Conservation (phyloP, 2,797 vertebrate species). For the Orestias chungarensis region DNA sequence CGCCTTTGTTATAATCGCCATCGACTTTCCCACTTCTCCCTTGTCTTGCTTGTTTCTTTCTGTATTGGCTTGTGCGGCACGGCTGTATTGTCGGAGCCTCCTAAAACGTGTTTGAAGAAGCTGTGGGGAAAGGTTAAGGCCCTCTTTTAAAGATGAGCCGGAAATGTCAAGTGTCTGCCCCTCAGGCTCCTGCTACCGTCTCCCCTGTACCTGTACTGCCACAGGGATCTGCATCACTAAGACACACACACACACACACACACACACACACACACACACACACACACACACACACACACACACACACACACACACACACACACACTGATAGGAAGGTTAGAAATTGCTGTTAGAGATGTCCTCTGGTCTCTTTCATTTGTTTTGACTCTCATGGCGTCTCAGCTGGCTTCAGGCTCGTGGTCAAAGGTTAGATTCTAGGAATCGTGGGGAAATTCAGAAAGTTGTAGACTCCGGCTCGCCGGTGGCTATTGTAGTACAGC, state of each 20-base stretch:
- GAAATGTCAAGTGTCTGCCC: conserved; percentile 81
- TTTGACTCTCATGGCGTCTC: conserved; percentile 51
- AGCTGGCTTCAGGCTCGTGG: conserved; percentile 38
- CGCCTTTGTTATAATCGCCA: conserved; percentile 12
- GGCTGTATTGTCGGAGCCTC: conserved; percentile 50
- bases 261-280: conserved; percentile 26
- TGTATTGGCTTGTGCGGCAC: conserved; percentile 47
- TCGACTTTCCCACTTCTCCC: conserved; percentile 43
- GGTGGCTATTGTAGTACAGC: neutral
- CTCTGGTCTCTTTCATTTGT: conserved; percentile 63
- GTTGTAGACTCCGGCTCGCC: conserved; percentile 7
- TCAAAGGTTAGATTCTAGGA: conserved; percentile 56
- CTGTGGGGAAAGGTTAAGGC: conserved; percentile 77
- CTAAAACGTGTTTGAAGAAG: conserved; percentile 74
- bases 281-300: conserved; percentile 29
- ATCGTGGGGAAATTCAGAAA: conserved; percentile 32
- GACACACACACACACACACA: conserved; percentile 30
- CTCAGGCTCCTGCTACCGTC: conserved; percentile 63
- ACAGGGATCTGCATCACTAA: conserved; percentile 50
- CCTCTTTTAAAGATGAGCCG: conserved; percentile 78
- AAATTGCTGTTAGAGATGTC: conserved; percentile 62
- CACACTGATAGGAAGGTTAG: conserved; percentile 65
- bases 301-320: conserved; percentile 26
- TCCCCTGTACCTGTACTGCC: conserved; percentile 60
- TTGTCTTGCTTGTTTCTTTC: neutral